Evolutionary conservation across 2,113 vertebrate genomes (phyloP), one percentile per base, ranked within the genome.

Genomic region (Seriola aureovittata): DNA sequence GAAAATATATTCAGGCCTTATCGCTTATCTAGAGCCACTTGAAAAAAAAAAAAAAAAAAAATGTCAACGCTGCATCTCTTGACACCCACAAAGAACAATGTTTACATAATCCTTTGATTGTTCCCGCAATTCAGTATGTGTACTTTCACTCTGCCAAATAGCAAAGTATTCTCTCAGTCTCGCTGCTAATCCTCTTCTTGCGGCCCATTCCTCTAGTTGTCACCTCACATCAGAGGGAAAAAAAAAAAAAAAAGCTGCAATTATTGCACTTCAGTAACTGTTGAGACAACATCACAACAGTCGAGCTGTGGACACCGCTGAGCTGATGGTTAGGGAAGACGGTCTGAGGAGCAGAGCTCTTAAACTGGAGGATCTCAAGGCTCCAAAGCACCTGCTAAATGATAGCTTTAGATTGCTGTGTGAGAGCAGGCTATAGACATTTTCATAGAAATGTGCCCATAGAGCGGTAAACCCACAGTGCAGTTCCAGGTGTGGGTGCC

Each of bases 231-330:
- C 89, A 91, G 81, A 91, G 83, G 12, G 54, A 16, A 25, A 57
- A 25, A 46, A 46, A 46, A 46, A 46, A 48, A 91, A 88, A 80
- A 94, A 94, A 93, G 85, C 95, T 94, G 94, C 88, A 94, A 95
- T 96, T 93, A 94, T 93, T 92, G 88, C 94, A 94, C 92, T 94
- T 92, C 89, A 87, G 65, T 91, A 93, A 94, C 90, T 94, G 91
- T 93, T 93, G 93, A 93, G 85, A 94, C 92, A 95, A 94, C 91
- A 94, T 91, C 91, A 78, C 93, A 91, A 92, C 91, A 94, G 92
- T 88, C 55, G 77, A 87, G 81, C 83, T 80, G 86, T 87, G 90
- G 88, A 90, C 82, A 89, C 88, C 74, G 88, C 88, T 85, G 84
- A 92, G 89, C 81, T 85, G 87, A 92, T 78, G 80, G 81, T 85